Evolutionary conservation across 2,888 invertebrate species (phyloP).

Genomic region (Piscicola geometra): DNA sequence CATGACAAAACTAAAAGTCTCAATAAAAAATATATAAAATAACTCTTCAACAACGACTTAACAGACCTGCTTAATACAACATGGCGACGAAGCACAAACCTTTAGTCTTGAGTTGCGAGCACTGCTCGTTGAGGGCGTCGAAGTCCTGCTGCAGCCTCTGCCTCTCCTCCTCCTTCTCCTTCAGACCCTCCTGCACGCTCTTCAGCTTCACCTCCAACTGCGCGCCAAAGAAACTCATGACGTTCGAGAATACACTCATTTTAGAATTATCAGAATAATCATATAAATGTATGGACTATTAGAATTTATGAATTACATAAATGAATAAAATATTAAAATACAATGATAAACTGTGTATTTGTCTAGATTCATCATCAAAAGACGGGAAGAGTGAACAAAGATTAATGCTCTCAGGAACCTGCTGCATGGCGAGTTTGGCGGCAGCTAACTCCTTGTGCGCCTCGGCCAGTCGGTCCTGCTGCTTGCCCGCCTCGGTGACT

Average conservation of each 20-base stretch:
- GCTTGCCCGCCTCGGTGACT: constrained; percentile 78
- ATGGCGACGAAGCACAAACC: constrained; percentile 39
- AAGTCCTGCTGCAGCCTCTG: constrained; percentile 86
- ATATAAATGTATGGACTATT: too few relatives aligned
- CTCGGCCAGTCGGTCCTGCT: constrained; percentile 80
- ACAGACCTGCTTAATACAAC: too few relatives aligned
- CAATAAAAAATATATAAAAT: too few relatives aligned
- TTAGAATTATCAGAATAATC: too few relatives aligned
- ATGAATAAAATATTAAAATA: too few relatives aligned
- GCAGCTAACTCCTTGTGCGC: constrained; percentile 87
- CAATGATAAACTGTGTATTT: too few relatives aligned
- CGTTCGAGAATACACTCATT: not conserved
- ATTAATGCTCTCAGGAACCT: constrained; percentile 61
- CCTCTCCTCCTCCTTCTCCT: constrained; percentile 88
- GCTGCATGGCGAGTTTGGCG: constrained; percentile 81
- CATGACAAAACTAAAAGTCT: too few relatives aligned
- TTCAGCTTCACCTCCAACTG: constrained; percentile 90
- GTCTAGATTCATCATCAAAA: too few relatives aligned
- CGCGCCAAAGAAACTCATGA: not conserved
- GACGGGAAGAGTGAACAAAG: not conserved
- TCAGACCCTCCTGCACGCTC: constrained; percentile 86
- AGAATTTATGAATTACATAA: too few relatives aligned
- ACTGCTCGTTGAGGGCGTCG: constrained; percentile 85
- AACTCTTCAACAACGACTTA: too few relatives aligned
- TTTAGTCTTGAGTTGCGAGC: constrained; percentile 77